Evolutionary conservation across 2,113 vertebrate genomes (phyloP), one percentile per base, ranked within the genome.

Genomic region (Xiphias gladius): DNA sequence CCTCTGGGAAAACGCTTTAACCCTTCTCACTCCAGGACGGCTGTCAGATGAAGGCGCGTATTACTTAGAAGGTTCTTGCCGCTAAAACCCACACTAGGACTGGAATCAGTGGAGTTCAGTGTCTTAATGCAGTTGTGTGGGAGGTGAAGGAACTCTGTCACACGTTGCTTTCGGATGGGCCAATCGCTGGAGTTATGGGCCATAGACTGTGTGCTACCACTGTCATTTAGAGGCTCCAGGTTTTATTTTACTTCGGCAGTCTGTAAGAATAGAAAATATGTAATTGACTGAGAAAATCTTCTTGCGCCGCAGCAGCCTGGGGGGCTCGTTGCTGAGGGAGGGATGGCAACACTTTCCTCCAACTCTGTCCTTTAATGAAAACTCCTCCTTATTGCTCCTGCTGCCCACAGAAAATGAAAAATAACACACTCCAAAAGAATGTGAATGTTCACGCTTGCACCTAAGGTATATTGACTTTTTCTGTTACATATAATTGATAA

Each of bases 1-100:
- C 94, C 93, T 85, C 73, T 69, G 78, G 93, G 89, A 92, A 79
- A 91, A 89, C 24, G 63, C 78, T 88, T 91, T 94, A 95, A 95
- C 95, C 91, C 93, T 91, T 90, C 54, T 76, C 57, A 39, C 84
- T 76, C 91, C 81, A 32, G 78, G 71, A 76, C 30, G 28, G 77
- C 84, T 89, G 90, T 90, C 88, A 88, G 80, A 88, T 74, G 86
- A 88, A 88, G 82, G 76, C 58, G 65, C 70, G 61, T 50, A n/a
- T 87, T 84, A 82, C 88, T 90, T 84, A 87, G 83, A 55, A 85
- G 61, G 20, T 69, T 77, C 82, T 77, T 32, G 7, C 64, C 7
- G 39, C 75, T 73, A 48, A 65, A 72, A 70, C 67, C 75, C 13
- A 3, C 73, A 48, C 22, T 35, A 13, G 2, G 71, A 48, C 79